phyloP scores from a whole-genome alignment of 2,888 invertebrate species.

The Hirtodrosophila trivittata region DNA sequence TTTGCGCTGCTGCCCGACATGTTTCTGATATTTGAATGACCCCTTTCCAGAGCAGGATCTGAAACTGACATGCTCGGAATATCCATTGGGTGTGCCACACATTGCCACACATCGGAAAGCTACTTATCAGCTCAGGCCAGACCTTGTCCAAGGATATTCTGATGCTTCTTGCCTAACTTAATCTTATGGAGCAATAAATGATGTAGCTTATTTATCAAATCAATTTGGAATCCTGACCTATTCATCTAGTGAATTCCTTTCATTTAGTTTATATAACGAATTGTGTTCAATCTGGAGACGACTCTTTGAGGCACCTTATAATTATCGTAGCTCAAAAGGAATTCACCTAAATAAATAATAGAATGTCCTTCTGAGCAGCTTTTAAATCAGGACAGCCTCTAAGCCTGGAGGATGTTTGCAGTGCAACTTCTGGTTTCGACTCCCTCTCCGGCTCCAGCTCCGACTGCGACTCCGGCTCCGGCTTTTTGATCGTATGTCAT shows the following conservation, averaged over 20 bases:
- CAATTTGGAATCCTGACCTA: too few species aligned
- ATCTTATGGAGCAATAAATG: too few species aligned
- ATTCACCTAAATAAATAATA: conserved; percentile 8
- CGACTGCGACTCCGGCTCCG: conserved; percentile 6
- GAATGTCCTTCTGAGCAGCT: conserved; percentile 9
- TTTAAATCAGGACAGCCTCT: conserved; percentile 9
- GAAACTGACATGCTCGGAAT: conserved; percentile 19
- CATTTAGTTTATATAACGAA: too few species aligned
- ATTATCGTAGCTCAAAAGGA: background rate
- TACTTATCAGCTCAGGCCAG: too few species aligned
- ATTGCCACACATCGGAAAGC: background rate
- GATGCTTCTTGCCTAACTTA: too few species aligned
- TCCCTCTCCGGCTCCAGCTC: conserved; percentile 4
- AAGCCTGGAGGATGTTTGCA: background rate
- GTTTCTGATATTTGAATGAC: conserved; percentile 6
- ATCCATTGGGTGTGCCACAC: background rate
- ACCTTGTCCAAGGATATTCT: too few species aligned
- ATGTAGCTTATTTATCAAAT: too few species aligned
- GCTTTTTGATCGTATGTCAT: conserved; percentile 62
- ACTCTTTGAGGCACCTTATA: too few species aligned
- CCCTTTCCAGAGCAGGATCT: conserved; percentile 12
- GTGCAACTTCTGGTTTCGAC: conserved; percentile 1
- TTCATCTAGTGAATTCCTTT: too few species aligned
- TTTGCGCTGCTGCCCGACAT: conserved; percentile 42
- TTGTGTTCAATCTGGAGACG: too few species aligned